These are phyloP conservation scores for Neotragus moschatus DNA, from an alignment of 2,113 vertebrate genomes.

Conservation along the genomic window DNA sequence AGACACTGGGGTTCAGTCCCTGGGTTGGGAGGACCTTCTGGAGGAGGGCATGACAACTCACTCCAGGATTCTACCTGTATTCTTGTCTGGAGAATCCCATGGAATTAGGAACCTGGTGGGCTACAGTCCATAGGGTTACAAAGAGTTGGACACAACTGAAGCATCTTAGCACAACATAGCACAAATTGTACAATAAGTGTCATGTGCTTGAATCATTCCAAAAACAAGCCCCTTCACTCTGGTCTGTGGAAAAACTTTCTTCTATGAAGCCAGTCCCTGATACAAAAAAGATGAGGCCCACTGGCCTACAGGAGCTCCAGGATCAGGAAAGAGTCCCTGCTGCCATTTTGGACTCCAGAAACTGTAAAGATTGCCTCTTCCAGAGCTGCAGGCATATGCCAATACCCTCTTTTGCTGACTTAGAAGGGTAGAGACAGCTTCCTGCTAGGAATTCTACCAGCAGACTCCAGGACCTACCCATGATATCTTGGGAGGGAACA, in stretches of 20 bases:
- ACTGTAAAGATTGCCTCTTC: fast-evolving
- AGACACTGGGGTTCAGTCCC: background rate
- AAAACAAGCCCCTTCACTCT: background rate
- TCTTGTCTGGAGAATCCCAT: background rate
- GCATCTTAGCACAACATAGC: background rate
- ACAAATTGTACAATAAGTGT: background rate
- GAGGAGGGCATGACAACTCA: background rate
- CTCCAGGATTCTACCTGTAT: background rate
- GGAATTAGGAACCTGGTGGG: background rate
- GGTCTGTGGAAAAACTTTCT: background rate
- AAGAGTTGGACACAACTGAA: background rate
- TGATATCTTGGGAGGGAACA: too few relatives aligned
- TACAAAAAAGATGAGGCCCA: background rate
- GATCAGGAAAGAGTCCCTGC: too few relatives aligned
- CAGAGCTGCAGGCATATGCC: background rate
- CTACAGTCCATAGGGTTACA: background rate
- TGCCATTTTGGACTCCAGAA: background rate
- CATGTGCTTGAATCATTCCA: background rate
- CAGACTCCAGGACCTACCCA: background rate
- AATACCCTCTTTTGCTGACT: too few relatives aligned
- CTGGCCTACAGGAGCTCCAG: background rate
- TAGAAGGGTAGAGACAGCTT: background rate
- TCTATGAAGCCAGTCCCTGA: background rate
- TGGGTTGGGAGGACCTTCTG: background rate
- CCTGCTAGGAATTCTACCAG: background rate